Percentiles rank a stretch among this genome's conserved stretches.
Conservation (phyloP, 2,113 vertebrate genomes). For the Gnathonemus longibarbis region DNA sequence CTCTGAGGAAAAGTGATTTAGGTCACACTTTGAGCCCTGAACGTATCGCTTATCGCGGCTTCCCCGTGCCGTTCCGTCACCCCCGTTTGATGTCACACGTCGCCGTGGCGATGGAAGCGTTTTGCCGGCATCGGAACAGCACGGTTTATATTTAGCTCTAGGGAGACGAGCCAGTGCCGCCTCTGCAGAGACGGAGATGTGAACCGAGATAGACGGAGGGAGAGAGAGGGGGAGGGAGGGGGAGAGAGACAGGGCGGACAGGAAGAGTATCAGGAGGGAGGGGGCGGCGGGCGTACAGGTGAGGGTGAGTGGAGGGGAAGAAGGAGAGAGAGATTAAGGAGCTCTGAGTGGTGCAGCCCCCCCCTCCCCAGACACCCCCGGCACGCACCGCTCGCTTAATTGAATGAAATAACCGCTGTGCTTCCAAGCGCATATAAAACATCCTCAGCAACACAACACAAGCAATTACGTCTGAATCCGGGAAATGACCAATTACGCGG, state of each 20-base stretch:
- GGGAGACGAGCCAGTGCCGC: neutral
- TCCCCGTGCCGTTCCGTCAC: neutral
- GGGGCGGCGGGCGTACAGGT: neutral
- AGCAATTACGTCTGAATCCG: conserved; percentile 9
- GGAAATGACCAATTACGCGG: conserved; percentile 4
- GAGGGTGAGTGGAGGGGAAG: neutral
- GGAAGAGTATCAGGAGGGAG: neutral
- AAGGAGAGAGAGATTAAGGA: conserved; percentile 18
- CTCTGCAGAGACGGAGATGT: neutral
- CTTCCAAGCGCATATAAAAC: conserved; percentile 10
- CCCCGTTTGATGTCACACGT: neutral
- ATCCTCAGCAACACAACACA: conserved; percentile 13
- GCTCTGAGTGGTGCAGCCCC: neutral
- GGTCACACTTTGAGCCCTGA: neutral
- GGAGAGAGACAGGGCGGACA: neutral
- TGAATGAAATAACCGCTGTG: conserved; percentile 9
- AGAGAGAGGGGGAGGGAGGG: conserved; percentile 4
- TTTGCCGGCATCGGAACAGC: neutral
- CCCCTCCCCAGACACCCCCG: neutral
- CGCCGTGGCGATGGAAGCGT: neutral
- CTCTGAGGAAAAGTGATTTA: neutral
- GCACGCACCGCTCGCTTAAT: neutral
- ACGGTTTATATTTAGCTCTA: neutral
- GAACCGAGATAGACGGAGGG: neutral
- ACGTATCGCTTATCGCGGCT: neutral